These are phyloP conservation scores for Corythaixoides concolor DNA, from an alignment of 2,113 vertebrate species.

Conservation along the genomic window DNA sequence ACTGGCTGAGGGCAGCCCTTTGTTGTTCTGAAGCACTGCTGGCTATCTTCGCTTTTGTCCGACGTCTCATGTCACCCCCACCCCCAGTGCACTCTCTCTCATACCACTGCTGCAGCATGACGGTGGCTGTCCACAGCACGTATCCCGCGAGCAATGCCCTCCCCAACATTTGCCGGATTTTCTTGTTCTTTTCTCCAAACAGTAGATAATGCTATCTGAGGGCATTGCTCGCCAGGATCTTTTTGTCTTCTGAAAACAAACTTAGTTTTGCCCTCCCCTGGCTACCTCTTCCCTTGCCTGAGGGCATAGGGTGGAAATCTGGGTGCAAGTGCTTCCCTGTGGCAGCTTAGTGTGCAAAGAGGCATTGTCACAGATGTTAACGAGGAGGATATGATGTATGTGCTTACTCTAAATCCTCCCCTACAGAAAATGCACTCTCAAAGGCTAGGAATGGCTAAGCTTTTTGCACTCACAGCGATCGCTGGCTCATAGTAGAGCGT, in stretches of 20 bases:
- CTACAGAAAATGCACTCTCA: background rate
- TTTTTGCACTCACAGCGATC: background rate
- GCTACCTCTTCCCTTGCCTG: constrained; percentile 50
- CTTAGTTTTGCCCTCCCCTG: constrained; percentile 16
- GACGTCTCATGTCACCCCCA: constrained; percentile 62
- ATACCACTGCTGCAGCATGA: constrained; percentile 22
- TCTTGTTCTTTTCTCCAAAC: constrained; percentile 18
- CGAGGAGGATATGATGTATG: background rate
- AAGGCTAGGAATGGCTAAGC: background rate
- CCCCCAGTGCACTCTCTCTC: constrained; percentile 46
- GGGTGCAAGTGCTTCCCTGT: background rate
- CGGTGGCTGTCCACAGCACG: background rate
- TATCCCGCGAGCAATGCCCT: constrained; percentile 71
- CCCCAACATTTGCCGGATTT: background rate
- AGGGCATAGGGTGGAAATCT: background rate
- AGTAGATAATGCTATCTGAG: background rate
- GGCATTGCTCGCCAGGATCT: constrained; percentile 69
- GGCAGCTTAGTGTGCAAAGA: background rate
- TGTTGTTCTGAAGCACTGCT: constrained; percentile 71
- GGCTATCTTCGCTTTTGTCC: constrained; percentile 77
- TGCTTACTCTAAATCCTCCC: background rate
- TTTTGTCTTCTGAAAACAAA: constrained; percentile 15
- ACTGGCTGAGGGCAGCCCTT: constrained; percentile 72
- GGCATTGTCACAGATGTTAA: background rate
- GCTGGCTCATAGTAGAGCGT: background rate